Evolutionary conservation across 35 echinoderm and acorn worm species (phyloP).

Genomic region (Diadema setosum): DNA sequence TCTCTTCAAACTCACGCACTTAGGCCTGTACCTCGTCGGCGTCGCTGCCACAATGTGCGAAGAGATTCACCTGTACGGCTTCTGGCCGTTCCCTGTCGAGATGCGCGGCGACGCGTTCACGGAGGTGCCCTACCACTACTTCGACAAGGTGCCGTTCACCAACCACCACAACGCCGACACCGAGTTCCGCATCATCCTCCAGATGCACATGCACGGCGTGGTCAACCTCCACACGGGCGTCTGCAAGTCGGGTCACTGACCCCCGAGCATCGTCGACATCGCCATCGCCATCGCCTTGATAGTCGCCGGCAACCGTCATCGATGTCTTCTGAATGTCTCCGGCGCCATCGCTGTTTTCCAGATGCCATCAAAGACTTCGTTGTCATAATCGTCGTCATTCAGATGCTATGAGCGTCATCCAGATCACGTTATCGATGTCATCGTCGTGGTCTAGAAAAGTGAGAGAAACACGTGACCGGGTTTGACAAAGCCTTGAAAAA

Average conservation of each 20-base stretch:
- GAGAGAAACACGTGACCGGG: too few species aligned
- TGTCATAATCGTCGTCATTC: too few species aligned
- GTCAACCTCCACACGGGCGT: background rate
- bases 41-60: conserved; percentile 38
- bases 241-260: background rate
- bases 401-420: too few species aligned
- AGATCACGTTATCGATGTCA: too few species aligned
- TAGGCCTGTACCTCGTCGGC: conserved; percentile 48
- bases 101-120: background rate
- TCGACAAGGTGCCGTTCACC: background rate
- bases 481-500: too few species aligned
- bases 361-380: too few species aligned
- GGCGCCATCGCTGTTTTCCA: too few species aligned
- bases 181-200: conserved; percentile 31
- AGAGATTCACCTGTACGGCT: conserved; percentile 73
- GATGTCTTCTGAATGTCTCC: too few species aligned
- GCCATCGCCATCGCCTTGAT: too few species aligned
- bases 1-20: background rate
- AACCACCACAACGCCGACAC: background rate
- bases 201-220: conserved; percentile 31
- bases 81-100: conserved; percentile 61
- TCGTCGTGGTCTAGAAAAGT: too few species aligned
- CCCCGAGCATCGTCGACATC: too few species aligned
- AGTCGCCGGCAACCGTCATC: too few species aligned
- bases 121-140: conserved; percentile 21